A percentile compares a stretch with the other conserved stretches of the same genome.
phyloP scores from a whole-genome alignment of 2,888 invertebrate genomes.

The Gastrophysa polygoni region DNA sequence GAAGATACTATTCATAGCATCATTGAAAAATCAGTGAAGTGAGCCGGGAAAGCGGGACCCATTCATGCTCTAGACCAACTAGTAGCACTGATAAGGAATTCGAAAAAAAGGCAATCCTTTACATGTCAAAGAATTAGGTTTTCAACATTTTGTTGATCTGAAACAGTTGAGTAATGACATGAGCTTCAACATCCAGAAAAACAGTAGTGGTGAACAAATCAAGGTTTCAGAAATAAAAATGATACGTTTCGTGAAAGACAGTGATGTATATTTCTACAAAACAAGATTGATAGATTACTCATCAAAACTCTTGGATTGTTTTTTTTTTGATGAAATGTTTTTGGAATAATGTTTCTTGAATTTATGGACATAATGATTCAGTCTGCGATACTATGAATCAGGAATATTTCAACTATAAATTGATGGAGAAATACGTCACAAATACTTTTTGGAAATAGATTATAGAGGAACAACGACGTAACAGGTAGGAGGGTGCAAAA shows the following conservation, averaged over 20 bases:
- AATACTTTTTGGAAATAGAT: too few species aligned
- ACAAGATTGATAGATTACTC: too few species aligned
- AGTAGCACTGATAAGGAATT: conserved; percentile 17
- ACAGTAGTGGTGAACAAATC: conserved; percentile 16
- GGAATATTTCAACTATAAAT: too few species aligned
- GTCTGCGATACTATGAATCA: too few species aligned
- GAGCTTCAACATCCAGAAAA: conserved; percentile 9
- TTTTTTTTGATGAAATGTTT: too few species aligned
- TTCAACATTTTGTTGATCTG: conserved; percentile 20
- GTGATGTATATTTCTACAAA: conserved; percentile 16
- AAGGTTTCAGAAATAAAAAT: conserved; percentile 16
- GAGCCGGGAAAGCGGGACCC: conserved; percentile 19
- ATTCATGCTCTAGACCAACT: conserved; percentile 25
- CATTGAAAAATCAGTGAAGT: conserved; percentile 18
- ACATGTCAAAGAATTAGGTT: conserved; percentile 22
- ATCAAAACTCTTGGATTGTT: too few species aligned
- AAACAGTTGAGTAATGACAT: conserved; percentile 21
- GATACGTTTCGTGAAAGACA: conserved; percentile 17
- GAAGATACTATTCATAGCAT: conserved; percentile 23
- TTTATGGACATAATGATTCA: too few species aligned
- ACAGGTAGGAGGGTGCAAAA: too few species aligned
- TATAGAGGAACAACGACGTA: too few species aligned
- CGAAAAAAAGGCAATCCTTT: conserved; percentile 23
- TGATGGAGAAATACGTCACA: too few species aligned
- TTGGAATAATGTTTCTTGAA: too few species aligned